A percentile compares a stretch with the other conserved stretches of the same genome.
Conservation (phyloP, 2,113 vertebrate species). For the Arothron firmamentum region DNA sequence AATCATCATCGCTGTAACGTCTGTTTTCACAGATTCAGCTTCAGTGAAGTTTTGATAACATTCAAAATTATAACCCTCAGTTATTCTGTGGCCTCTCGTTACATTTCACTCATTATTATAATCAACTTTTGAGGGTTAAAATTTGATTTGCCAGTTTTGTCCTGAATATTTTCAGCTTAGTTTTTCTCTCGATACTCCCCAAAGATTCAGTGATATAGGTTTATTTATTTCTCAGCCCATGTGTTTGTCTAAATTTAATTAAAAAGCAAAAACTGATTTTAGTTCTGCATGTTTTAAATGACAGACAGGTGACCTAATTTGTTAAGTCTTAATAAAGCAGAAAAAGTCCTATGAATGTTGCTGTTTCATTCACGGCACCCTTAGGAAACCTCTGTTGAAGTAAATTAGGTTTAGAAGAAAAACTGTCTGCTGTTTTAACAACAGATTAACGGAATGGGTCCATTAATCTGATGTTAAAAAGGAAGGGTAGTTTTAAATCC, state of each 20-base stretch:
- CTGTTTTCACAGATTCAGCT: background rate
- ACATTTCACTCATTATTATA: too few relatives aligned
- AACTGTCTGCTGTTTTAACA: too few relatives aligned
- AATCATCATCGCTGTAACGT: background rate
- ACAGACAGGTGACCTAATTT: constrained; percentile 30
- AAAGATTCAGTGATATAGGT: constrained; percentile 23
- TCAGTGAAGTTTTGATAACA: background rate
- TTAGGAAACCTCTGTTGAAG: too few relatives aligned
- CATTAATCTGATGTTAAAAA: too few relatives aligned
- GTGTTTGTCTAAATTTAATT: constrained; percentile 38
- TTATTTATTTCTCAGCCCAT: constrained; percentile 65
- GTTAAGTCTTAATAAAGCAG: constrained; percentile 69
- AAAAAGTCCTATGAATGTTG: too few relatives aligned
- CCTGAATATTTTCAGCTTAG: background rate
- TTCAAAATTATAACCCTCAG: background rate
- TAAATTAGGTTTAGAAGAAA: too few relatives aligned
- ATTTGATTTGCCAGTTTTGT: background rate
- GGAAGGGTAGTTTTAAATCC: too few relatives aligned
- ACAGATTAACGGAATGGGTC: too few relatives aligned
- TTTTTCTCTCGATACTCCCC: constrained; percentile 13
- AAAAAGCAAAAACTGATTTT: constrained; percentile 10
- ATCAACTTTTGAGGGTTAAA: background rate
- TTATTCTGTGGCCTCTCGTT: too few relatives aligned
- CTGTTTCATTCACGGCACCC: too few relatives aligned
- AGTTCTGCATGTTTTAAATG: constrained; percentile 38